A percentile compares a stretch with the other conserved stretches of the same genome.
Conservation (phyloP, 2,888 invertebrate genomes). For the Trichogramma dendrolimi region DNA sequence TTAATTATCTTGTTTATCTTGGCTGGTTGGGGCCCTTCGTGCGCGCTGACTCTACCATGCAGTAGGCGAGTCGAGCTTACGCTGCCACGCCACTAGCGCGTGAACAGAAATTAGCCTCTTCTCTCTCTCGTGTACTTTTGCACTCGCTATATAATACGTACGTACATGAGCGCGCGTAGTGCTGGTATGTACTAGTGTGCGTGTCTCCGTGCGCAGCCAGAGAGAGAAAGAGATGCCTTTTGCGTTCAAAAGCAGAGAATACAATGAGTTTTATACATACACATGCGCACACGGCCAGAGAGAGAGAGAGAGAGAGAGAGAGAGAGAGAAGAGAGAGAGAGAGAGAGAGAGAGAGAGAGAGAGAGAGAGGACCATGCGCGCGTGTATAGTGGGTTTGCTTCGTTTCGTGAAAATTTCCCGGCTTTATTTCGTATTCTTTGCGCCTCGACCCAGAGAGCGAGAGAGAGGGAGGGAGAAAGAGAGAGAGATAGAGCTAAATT, state of each 20-base stretch:
- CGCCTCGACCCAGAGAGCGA: too few species aligned
- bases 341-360: neutral
- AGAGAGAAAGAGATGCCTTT: neutral
- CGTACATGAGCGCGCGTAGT: too few species aligned
- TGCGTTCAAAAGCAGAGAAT: neutral
- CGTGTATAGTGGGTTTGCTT: constrained; percentile 3
- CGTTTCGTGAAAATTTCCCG: neutral
- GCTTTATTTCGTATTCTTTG: too few species aligned
- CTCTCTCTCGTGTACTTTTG: neutral
- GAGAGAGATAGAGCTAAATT: too few species aligned
- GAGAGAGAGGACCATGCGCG: neutral
- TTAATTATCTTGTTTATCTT: constrained; percentile 50
- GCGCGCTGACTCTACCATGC: too few species aligned
- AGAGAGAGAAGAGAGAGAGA: neutral
- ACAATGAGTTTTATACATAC: neutral
- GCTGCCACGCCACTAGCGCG: too few species aligned
- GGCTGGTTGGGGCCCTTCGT: constrained; percentile 22
- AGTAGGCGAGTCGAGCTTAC: too few species aligned
- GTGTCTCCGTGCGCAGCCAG: neutral
- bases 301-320: constrained; percentile 1
- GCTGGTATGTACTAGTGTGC: too few species aligned
- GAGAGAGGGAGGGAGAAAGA: too few species aligned
- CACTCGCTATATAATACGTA: neutral
- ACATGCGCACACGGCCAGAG: neutral
- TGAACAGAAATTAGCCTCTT: neutral